A percentile compares a stretch with the other conserved stretches of the same genome.
These are phyloP conservation scores for Melanotaenia trifasciata DNA, from an alignment of 2,797 vertebrate species.

Conservation along the genomic window DNA sequence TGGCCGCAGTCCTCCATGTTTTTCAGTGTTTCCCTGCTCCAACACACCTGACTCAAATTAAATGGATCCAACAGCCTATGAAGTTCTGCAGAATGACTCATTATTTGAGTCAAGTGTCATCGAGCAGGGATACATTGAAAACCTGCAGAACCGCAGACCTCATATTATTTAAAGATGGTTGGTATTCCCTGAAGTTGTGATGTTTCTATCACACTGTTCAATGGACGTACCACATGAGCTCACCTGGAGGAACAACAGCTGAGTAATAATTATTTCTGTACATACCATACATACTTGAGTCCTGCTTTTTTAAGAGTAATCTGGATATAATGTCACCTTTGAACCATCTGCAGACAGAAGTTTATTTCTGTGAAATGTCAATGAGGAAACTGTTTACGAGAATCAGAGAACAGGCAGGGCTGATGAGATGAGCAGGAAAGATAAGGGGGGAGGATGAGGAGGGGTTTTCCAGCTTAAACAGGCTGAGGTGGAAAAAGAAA, in stretches of 20 bases:
- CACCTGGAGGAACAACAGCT: neutral
- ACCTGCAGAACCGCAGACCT: no score
- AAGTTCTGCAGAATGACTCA: no score
- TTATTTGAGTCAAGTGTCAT: no score
- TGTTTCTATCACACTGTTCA: neutral
- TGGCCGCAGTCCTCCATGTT: no score
- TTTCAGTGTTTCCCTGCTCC: no score
- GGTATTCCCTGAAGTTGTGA: neutral
- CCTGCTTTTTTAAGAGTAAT: neutral
- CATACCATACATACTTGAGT: neutral
- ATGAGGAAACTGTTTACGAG: neutral
- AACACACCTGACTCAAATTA: no score
- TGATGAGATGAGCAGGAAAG: slow-evolving; percentile 1
- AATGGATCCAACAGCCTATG: no score
- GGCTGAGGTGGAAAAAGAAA: neutral
- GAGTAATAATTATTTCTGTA: neutral
- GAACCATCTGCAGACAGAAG: neutral
- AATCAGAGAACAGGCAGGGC: neutral
- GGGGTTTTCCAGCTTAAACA: neutral
- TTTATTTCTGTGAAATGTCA: neutral
- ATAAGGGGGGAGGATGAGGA: neutral
- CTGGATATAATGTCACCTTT: neutral
- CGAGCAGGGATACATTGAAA: no score
- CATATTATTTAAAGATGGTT: no score
- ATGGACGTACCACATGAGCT: neutral